These are phyloP conservation scores for Sula dactylatra DNA, from an alignment of 2,113 vertebrate genomes.

Conservation along the genomic window DNA sequence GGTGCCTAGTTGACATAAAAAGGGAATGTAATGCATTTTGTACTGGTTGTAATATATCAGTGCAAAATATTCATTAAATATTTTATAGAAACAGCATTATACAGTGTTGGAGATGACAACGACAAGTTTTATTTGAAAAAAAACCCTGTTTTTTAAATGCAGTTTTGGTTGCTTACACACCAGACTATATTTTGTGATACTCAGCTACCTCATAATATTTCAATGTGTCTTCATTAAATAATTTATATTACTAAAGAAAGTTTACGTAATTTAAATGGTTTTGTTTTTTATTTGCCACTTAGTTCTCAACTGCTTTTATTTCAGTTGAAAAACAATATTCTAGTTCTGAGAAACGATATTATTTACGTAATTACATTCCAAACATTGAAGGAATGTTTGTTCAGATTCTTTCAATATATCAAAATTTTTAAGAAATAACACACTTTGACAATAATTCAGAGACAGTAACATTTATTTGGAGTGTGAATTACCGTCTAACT, in stretches of 20 bases:
- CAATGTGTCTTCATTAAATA: neutral
- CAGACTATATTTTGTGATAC: neutral
- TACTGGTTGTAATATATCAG: neutral
- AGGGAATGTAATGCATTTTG: neutral
- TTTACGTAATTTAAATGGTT: neutral
- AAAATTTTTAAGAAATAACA: neutral
- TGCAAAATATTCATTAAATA: neutral
- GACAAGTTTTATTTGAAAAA: neutral
- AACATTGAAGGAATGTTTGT: neutral
- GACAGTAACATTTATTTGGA: neutral
- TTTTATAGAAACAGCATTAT: neutral
- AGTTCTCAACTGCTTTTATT: neutral
- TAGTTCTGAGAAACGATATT: neutral
- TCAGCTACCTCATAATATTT: neutral
- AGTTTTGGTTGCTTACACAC: neutral
- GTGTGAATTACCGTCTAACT: neutral
- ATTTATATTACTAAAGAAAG: neutral
- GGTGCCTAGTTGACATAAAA: neutral
- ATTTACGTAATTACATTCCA: neutral
- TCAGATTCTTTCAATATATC: neutral
- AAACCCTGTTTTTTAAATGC: accelerated
- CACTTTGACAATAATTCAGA: neutral
- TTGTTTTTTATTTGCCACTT: neutral
- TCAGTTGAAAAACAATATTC: neutral
- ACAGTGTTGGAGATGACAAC: neutral